Evolutionary conservation across 2,888 invertebrate species (phyloP).

Genomic region (Polydrusus pterygomalis): DNA sequence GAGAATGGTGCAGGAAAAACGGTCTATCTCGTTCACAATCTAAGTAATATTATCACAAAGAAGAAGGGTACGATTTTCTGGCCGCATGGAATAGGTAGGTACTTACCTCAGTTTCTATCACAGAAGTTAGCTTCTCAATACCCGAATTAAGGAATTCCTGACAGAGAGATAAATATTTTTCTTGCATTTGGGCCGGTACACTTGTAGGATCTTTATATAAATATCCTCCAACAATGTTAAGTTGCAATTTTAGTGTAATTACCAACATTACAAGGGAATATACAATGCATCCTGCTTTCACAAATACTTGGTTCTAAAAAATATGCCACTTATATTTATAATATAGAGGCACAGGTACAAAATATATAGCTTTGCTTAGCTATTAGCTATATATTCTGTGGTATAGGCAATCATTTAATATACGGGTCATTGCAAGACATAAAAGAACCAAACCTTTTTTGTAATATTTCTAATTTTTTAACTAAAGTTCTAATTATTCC

Average conservation of each 20-base stretch:
- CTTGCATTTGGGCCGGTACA: slow-evolving; percentile 80
- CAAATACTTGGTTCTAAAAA: slow-evolving; percentile 79
- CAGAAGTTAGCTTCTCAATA: slow-evolving; percentile 78
- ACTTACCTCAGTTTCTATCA: slow-evolving; percentile 82
- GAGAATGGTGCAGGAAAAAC: too few relatives aligned
- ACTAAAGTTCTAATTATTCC: too few relatives aligned
- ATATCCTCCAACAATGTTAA: slow-evolving; percentile 93
- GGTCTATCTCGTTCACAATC: too few relatives aligned
- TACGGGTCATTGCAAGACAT: too few relatives aligned
- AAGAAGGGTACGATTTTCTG: too few relatives aligned
- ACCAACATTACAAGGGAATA: slow-evolving; percentile 90
- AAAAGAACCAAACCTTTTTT: too few relatives aligned
- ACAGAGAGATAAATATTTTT: slow-evolving; percentile 87
- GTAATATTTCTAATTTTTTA: too few relatives aligned
- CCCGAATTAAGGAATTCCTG: slow-evolving; percentile 87
- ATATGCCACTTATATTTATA: not conserved
- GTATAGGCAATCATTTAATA: too few relatives aligned
- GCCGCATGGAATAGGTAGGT: not conserved
- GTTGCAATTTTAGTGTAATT: slow-evolving; percentile 87
- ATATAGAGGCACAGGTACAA: too few relatives aligned
- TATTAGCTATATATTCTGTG: too few relatives aligned
- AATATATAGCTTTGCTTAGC: too few relatives aligned
- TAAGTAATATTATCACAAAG: too few relatives aligned
- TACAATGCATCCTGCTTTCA: slow-evolving; percentile 84
- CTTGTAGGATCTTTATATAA: slow-evolving; percentile 83